Percentiles rank a stretch among this genome's conserved stretches.
Evolutionary conservation across 2,113 vertebrate species (phyloP).

Genomic region (Hyperopisus bebe): DNA sequence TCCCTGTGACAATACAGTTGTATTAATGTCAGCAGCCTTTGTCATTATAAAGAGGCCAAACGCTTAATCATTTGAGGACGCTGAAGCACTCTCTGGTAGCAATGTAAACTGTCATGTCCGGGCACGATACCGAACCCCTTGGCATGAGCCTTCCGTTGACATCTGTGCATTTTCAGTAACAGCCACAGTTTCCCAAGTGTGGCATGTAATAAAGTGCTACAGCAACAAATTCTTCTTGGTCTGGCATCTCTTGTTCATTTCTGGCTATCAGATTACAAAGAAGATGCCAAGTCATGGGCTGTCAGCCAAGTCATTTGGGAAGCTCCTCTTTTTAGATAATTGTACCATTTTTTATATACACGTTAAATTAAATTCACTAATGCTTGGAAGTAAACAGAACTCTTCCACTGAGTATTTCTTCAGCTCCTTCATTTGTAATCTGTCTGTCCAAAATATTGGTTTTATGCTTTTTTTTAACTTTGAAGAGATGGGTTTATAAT

Average conservation of each 20-base stretch:
- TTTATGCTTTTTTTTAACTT: neutral
- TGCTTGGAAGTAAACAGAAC: neutral
- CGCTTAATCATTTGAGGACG: neutral
- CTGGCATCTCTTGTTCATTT: neutral
- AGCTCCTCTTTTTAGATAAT: neutral
- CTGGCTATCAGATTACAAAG: neutral
- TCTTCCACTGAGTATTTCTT: constrained; percentile 15
- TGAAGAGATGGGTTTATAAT: neutral
- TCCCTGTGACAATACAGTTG: neutral
- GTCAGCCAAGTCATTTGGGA: neutral
- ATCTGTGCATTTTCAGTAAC: neutral
- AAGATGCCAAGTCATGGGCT: neutral
- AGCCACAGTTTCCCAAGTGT: neutral
- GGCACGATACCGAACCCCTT: too few species aligned
- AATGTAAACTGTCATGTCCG: neutral
- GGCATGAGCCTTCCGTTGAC: neutral
- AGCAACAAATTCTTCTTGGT: constrained; percentile 1
- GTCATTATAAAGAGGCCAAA: neutral
- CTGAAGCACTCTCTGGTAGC: neutral
- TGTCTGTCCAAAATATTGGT: neutral
- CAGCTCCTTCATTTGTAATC: constrained; percentile 15
- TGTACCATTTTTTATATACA: neutral
- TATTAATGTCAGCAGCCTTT: neutral
- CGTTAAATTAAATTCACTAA: neutral
- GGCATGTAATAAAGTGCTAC: neutral